Evolutionary conservation across 2,888 invertebrate species (phyloP).

Genomic region (Meloe dianella): DNA sequence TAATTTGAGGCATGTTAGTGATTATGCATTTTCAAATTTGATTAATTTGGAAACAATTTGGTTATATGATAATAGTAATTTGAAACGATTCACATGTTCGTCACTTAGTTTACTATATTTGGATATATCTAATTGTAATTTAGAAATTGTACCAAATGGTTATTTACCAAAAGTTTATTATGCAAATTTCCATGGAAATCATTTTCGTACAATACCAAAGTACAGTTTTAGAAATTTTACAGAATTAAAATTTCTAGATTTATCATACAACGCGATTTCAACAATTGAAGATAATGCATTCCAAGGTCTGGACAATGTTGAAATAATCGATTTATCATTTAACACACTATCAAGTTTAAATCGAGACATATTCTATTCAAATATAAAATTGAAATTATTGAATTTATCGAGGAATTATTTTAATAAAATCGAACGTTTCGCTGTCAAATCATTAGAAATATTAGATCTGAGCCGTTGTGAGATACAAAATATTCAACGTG

Average conservation of each 20-base stretch:
- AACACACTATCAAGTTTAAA: slow-evolving; percentile 70
- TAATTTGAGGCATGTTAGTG: slow-evolving; percentile 62
- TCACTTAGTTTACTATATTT: slow-evolving; percentile 64
- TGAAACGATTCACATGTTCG: slow-evolving; percentile 59
- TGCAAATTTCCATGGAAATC: slow-evolving; percentile 68
- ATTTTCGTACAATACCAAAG: slow-evolving; percentile 65
- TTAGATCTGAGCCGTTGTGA: slow-evolving; percentile 73
- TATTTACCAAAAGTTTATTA: slow-evolving; percentile 68
- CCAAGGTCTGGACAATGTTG: slow-evolving; percentile 64
- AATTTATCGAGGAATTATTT: slow-evolving; percentile 73
- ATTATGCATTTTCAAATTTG: slow-evolving; percentile 65
- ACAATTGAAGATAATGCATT: slow-evolving; percentile 68
- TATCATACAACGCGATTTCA: slow-evolving; percentile 72
- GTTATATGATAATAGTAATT: slow-evolving; percentile 67
- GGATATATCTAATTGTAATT: slow-evolving; percentile 69
- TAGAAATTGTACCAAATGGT: slow-evolving; percentile 66
- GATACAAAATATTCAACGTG: slow-evolving; percentile 65
- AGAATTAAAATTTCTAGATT: slow-evolving; percentile 66
- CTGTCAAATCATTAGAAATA: slow-evolving; percentile 64
- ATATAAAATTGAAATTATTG: slow-evolving; percentile 65
- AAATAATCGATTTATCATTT: slow-evolving; percentile 71
- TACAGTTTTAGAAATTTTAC: slow-evolving; percentile 69
- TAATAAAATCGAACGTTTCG: slow-evolving; percentile 64
- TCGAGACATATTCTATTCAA: slow-evolving; percentile 66
- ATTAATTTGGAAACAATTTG: slow-evolving; percentile 66